Evolutionary conservation across 1,140 invertebrate genomes (phyloP).

Genomic region (Solenopsis invicta): DNA sequence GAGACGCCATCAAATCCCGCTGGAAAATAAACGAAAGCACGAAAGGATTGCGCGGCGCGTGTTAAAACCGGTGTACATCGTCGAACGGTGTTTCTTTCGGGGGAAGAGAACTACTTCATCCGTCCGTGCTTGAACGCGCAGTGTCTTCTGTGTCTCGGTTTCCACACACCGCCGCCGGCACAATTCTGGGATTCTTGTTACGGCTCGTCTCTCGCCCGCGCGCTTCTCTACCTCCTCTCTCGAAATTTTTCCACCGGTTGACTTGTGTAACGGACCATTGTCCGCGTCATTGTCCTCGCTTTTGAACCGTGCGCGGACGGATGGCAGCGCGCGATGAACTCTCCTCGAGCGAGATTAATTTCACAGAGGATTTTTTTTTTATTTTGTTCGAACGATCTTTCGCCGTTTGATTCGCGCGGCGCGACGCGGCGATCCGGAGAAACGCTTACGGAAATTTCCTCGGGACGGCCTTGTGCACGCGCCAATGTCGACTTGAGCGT

Average conservation of each 20-base stretch:
- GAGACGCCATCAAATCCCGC: neutral
- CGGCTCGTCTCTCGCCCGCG: slow-evolving; percentile 36
- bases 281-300: slow-evolving; percentile 58
- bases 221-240: slow-evolving; percentile 31
- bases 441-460: slow-evolving; percentile 59
- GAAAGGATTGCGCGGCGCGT: neutral
- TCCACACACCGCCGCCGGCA: slow-evolving; percentile 49
- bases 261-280: slow-evolving; percentile 71
- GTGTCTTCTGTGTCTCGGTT: slow-evolving; percentile 32
- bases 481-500: slow-evolving; percentile 60
- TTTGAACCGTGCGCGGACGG: slow-evolving; percentile 11
- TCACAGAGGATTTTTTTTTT: slow-evolving; percentile 28
- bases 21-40: neutral
- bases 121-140: neutral
- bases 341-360: slow-evolving; percentile 57
- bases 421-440: slow-evolving; percentile 25
- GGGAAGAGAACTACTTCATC: neutral
- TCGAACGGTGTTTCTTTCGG: slow-evolving; percentile 17
- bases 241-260: slow-evolving; percentile 69
- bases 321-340: neutral
- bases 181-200: slow-evolving; percentile 73
- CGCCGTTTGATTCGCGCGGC: slow-evolving; percentile 10
- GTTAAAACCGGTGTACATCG: neutral
- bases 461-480: slow-evolving; percentile 45
- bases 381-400: neutral